Conservation (phyloP, 2,888 invertebrate species). For the Leucozona laternaria region DNA sequence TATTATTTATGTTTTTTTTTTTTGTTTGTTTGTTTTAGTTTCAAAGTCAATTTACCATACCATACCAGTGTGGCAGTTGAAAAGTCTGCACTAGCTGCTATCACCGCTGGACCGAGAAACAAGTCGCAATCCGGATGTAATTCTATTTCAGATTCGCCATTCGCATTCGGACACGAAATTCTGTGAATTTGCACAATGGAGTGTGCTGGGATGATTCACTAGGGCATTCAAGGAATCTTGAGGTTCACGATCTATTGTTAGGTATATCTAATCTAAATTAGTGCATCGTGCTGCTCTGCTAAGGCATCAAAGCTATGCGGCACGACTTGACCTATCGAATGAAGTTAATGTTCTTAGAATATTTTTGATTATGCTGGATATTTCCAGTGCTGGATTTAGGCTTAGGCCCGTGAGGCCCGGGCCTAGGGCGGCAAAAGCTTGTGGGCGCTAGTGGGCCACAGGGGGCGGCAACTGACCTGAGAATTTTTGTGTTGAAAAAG, state of each 20-base stretch:
- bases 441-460: too few relatives aligned
- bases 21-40: not conserved
- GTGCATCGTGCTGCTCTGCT: not conserved
- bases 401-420: too few relatives aligned
- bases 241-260: not conserved
- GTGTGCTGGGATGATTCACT: constrained; percentile 13
- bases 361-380: not conserved
- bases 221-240: not conserved
- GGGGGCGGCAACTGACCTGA: too few relatives aligned
- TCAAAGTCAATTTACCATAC: not conserved
- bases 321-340: not conserved
- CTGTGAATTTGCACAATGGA: not conserved
- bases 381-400: too few relatives aligned
- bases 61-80: not conserved
- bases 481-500: too few relatives aligned
- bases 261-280: not conserved
- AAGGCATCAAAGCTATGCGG: too few relatives aligned
- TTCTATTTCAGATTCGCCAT: not conserved
- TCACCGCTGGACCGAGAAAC: not conserved
- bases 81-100: not conserved
- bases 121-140: not conserved
- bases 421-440: too few relatives aligned
- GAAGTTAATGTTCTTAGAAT: not conserved
- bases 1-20: not conserved
- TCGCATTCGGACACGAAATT: constrained; percentile 1